Conservation (phyloP, 2,888 invertebrate species). For the Hemaris fuciformis region DNA sequence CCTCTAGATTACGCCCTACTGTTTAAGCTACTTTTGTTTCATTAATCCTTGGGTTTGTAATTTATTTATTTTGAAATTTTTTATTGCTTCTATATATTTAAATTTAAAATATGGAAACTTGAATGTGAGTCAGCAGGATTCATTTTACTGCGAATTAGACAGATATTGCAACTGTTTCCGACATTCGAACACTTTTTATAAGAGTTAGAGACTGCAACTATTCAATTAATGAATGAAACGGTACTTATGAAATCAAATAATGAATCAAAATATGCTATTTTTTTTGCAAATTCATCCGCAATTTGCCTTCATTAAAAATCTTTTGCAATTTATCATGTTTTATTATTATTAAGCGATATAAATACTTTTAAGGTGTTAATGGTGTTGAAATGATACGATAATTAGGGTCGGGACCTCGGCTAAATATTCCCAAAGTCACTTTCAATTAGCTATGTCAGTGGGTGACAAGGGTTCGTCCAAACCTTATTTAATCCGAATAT, state of each 20-base stretch:
- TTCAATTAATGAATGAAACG: neutral
- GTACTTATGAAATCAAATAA: too few species aligned
- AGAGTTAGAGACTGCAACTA: neutral
- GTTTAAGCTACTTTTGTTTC: too few species aligned
- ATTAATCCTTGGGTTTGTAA: too few species aligned
- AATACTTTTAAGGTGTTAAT: neutral
- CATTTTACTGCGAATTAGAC: neutral
- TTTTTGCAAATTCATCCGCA: neutral
- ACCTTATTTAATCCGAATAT: conserved; percentile 21
- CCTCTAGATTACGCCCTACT: too few species aligned
- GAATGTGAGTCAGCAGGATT: neutral
- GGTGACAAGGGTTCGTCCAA: conserved; percentile 46
- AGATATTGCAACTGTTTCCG: neutral
- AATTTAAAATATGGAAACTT: neutral
- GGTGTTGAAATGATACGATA: conserved; percentile 5
- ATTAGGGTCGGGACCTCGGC: conserved; percentile 12
- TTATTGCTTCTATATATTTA: too few species aligned
- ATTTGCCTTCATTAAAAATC: neutral
- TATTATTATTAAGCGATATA: neutral
- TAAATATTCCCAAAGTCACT: conserved; percentile 34
- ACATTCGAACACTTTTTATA: neutral
- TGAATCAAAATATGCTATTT: neutral
- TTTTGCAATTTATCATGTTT: neutral
- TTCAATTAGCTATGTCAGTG: conserved; percentile 41
- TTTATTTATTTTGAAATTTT: too few species aligned